Evolutionary conservation across 2,888 invertebrate genomes (phyloP).

Genomic region (Galerucella nymphaeae): DNA sequence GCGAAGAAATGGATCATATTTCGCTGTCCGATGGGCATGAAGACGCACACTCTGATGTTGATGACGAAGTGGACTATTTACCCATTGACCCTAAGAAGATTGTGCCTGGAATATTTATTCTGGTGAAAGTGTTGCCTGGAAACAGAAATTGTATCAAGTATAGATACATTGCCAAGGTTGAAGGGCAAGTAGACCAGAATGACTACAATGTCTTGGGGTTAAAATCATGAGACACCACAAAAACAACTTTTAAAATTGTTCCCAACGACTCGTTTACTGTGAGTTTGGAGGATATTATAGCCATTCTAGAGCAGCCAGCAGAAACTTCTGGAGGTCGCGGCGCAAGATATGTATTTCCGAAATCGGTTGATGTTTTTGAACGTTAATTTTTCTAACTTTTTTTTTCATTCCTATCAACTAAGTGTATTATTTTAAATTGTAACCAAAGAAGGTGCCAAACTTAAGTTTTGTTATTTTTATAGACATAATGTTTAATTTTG

Average conservation of each 20-base stretch:
- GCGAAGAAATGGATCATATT: too few relatives aligned
- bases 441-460: constrained; percentile 23
- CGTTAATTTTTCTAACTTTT: constrained; percentile 15
- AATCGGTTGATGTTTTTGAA: constrained; percentile 24
- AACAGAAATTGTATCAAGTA: too few relatives aligned
- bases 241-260: constrained; percentile 30
- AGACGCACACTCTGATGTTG: neutral
- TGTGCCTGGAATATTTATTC: constrained; percentile 39
- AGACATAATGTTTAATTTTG: too few relatives aligned
- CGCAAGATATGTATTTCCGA: constrained; percentile 20
- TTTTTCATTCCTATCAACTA: neutral
- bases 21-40: too few relatives aligned
- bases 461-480: constrained; percentile 14
- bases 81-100: constrained; percentile 34
- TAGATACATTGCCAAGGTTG: neutral
- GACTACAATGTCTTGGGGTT: constrained; percentile 2
- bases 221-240: constrained; percentile 29
- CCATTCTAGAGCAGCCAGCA: constrained; percentile 18
- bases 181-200: too few relatives aligned
- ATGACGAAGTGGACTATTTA: constrained; percentile 37
- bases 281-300: constrained; percentile 28
- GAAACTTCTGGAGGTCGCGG: constrained; percentile 12
- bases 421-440: constrained; percentile 16
- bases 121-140: constrained; percentile 18
- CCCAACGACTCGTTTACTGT: constrained; percentile 27